phyloP scores from a whole-genome alignment of 1,140 invertebrate species.

The Drosophila kanapiae region DNA sequence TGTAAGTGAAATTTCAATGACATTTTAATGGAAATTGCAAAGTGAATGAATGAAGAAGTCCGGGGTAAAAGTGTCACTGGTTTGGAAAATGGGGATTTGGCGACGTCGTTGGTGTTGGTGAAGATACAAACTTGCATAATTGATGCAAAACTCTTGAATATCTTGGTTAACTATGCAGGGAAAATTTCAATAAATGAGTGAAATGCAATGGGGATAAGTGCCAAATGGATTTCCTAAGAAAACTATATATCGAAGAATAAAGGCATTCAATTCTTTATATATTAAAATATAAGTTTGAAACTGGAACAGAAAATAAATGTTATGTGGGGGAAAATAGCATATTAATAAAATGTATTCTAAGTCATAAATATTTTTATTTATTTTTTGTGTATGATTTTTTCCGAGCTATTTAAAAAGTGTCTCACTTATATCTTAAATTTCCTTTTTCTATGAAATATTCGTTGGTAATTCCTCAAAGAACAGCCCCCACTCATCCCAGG shows the following conservation, averaged over 20 bases:
- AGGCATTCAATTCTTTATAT: background rate
- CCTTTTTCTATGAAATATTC: background rate
- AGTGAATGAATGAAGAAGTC: conserved; percentile 36
- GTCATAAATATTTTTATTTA: background rate
- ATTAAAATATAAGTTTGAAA: background rate
- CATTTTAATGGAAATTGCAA: conserved; percentile 78
- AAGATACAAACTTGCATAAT: conserved; percentile 40
- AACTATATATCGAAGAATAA: background rate
- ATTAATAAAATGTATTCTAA: background rate
- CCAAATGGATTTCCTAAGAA: background rate
- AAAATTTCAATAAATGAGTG: background rate
- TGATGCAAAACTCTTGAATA: conserved; percentile 30
- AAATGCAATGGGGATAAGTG: background rate
- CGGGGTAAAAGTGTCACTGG: conserved; percentile 2
- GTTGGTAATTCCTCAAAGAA: background rate
- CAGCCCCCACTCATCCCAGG: background rate
- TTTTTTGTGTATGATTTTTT: background rate
- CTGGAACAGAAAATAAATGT: too few species aligned
- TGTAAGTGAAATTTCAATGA: conserved; percentile 82
- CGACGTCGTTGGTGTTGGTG: background rate
- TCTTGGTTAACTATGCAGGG: background rate
- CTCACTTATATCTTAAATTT: background rate
- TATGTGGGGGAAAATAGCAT: too few species aligned
- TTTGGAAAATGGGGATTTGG: conserved; percentile 17
- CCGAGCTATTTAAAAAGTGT: background rate